A percentile compares a stretch with the other conserved stretches of the same genome.
Conservation (phyloP, 2,113 vertebrate genomes). For the Callocephalon fimbriatum region DNA sequence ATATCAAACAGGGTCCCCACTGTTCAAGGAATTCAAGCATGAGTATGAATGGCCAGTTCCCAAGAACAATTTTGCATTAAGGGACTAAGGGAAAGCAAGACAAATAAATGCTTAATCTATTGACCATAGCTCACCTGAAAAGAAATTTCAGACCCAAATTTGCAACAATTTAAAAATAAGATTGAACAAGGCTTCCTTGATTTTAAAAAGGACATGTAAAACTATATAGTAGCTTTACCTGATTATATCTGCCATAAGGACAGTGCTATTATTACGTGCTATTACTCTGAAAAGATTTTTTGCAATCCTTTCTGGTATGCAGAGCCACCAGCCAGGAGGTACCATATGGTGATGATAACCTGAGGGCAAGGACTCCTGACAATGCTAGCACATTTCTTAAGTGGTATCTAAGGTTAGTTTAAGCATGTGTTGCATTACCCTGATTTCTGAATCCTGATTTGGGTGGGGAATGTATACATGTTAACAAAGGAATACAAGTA, state of each 20-base stretch:
- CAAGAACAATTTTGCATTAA: not conserved
- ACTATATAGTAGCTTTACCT: not conserved
- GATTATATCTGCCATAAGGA: not conserved
- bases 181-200: not conserved
- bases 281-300: not conserved
- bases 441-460: not conserved
- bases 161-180: not conserved
- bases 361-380: not conserved
- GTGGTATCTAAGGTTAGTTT: not conserved
- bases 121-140: not conserved
- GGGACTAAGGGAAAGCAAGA: not conserved
- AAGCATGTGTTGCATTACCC: not conserved
- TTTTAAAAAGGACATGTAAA: not conserved
- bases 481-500: not conserved
- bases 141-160: not conserved
- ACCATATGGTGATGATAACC: not conserved
- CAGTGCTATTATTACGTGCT: not conserved
- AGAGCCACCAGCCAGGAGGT: not conserved
- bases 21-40: not conserved
- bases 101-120: not conserved
- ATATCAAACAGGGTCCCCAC: not conserved
- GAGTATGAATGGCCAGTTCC: not conserved
- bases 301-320: not conserved
- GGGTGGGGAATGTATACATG: not conserved
- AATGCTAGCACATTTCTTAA: not conserved